Evolutionary conservation across 2,888 invertebrate species (phyloP), one percentile per base, ranked within the genome.

Genomic region (Abscondita cerata): DNA sequence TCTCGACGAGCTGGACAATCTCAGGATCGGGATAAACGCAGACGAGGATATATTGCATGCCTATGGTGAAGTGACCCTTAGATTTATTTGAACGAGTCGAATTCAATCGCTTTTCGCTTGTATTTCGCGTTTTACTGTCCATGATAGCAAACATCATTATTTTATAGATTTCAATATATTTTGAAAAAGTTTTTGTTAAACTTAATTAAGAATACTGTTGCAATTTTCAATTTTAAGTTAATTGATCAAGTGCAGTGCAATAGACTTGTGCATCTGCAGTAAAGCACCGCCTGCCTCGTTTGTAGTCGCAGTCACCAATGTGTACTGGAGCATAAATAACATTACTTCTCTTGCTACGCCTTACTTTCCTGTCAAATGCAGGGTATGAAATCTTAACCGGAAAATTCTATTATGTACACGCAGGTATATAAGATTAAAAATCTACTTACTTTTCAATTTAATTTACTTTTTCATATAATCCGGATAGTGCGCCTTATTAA

Each of bases 251-350:
- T 58, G 33, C 41, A 52, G 57, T 64, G 66, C 68, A 70, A 69
- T 68, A 70, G 72, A 72, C 72, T 70, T 70, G 72, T 72, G 72
- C 72, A 70, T 68, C 64, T 64, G 60, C 64, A 68, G 69, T 73
- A 58, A 62, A 60, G 66, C 70, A 72, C 78, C 77, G 77, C 75
- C 78, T 73, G 72, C 72, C 66, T 70, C 69, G 68, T 73, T n/a
- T n/a, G n/a, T n/a, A n/a, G n/a, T n/a, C n/a, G 72, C 73, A 71
- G 74, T 78, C 77, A 74, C 79, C 80, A 79, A 78, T 79, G 76
- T 79, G 77, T 78, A 80, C 65, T 76, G 74, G 74, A 73, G 78
- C 79, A 76, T 78, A 75, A 77, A 74, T 76, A 78, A 78, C 78
- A 78, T 76, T 76, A 78, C 79, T 77, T 79, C 79, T 74, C 71